Percentiles rank a stretch among this genome's conserved stretches.
phyloP scores from a whole-genome alignment of 2,888 invertebrate genomes.

The Alloscopus bannaensis region DNA sequence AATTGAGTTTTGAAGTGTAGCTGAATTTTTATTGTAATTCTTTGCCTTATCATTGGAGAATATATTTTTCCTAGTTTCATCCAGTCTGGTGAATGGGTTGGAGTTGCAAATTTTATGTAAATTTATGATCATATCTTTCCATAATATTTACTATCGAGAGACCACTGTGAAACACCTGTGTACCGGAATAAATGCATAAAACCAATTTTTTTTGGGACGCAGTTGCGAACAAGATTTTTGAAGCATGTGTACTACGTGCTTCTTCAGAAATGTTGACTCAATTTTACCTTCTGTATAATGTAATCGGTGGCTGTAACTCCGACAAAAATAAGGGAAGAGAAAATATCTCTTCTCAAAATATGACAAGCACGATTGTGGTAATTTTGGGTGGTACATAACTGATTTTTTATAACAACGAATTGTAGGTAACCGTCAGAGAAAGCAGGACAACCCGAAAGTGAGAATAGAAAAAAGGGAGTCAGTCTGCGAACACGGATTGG shows the following conservation, averaged over 20 bases:
- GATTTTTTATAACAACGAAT: no score
- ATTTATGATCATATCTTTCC: constrained; percentile 26
- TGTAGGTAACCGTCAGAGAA: not conserved
- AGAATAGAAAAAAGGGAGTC: not conserved
- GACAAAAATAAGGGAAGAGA: no score
- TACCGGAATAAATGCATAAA: constrained; percentile 16
- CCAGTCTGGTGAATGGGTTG: constrained; percentile 10
- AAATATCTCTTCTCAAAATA: constrained; percentile 3
- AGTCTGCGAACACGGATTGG: not conserved
- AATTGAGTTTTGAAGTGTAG: no score
- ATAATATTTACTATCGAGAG: not conserved
- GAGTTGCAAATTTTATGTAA: constrained; percentile 33
- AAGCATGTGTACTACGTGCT: no score
- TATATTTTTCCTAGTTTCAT: no score
- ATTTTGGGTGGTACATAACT: constrained; percentile 8
- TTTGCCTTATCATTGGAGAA: no score
- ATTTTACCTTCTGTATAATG: no score
- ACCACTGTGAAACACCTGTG: constrained; percentile 25
- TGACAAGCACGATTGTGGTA: constrained; percentile 48
- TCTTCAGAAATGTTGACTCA: no score
- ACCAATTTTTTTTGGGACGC: no score
- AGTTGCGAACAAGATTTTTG: no score
- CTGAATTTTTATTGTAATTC: no score
- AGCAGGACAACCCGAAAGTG: not conserved
- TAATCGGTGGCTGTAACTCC: no score